Evolutionary conservation across 2,888 invertebrate species (phyloP).

Genomic region (Macrosoma leucophasiata): DNA sequence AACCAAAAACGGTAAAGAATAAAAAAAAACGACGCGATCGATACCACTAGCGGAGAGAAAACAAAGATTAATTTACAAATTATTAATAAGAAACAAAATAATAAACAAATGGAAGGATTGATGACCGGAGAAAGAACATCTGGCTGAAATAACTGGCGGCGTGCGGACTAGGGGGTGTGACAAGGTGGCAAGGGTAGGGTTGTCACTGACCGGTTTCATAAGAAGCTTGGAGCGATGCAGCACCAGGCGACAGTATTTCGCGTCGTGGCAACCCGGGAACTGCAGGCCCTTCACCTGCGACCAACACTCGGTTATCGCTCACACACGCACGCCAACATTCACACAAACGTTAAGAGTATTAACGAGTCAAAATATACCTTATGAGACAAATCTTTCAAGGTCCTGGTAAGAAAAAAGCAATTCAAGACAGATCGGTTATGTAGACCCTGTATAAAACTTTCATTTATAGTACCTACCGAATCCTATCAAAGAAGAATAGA

Average conservation of each 20-base stretch:
- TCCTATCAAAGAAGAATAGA: constrained; percentile 6
- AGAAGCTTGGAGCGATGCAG: constrained; percentile 97
- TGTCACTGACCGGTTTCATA: constrained; percentile 94
- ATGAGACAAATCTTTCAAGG: too few relatives aligned
- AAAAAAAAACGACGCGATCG: constrained; percentile 7
- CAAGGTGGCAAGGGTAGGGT: constrained; percentile 33
- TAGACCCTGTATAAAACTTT: too few relatives aligned
- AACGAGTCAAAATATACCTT: too few relatives aligned
- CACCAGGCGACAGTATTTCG: constrained; percentile 96
- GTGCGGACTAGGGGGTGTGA: constrained; percentile 11
- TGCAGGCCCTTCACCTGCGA: constrained; percentile 95
- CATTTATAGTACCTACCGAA: too few relatives aligned
- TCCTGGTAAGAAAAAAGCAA: too few relatives aligned
- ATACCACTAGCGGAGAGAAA: constrained; percentile 2
- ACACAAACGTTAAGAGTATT: too few relatives aligned
- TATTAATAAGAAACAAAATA: constrained; percentile 5
- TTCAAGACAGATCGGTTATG: too few relatives aligned
- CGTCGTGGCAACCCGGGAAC: constrained; percentile 97
- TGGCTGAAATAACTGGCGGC: constrained; percentile 13
- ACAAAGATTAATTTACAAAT: constrained; percentile 11
- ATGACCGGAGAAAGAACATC: constrained; percentile 13
- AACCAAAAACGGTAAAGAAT: constrained; percentile 31
- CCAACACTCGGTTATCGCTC: constrained; percentile 58
- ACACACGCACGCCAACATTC: constrained; percentile 29
- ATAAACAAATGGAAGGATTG: too few relatives aligned